phyloP scores from a whole-genome alignment of 2,888 invertebrate genomes.

The Ectemnius lituratus region DNA sequence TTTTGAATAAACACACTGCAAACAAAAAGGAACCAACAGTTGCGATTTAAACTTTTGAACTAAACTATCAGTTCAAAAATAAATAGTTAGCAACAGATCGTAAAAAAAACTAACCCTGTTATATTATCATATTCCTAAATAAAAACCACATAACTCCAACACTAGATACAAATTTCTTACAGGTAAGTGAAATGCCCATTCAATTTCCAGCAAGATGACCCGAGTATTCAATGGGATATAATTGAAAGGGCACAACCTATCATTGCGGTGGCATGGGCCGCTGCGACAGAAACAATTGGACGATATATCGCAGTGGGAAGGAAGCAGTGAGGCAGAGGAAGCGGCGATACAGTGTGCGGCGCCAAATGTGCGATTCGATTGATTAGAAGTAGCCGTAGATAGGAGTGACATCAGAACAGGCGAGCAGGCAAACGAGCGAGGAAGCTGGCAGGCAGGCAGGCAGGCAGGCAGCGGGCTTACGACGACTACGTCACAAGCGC shows the following conservation, averaged over 20 bases:
- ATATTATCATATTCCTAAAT: too few relatives aligned
- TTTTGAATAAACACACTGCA: too few relatives aligned
- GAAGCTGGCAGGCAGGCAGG: neutral
- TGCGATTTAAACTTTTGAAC: too few relatives aligned
- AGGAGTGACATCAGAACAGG: neutral
- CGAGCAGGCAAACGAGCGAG: neutral
- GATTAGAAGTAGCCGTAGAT: constrained; percentile 4
- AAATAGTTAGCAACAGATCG: too few relatives aligned
- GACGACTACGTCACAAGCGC: constrained; percentile 34
- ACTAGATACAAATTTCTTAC: too few relatives aligned
- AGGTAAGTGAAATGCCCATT: too few relatives aligned
- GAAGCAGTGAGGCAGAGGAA: neutral
- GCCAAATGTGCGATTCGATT: constrained; percentile 5
- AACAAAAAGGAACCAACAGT: too few relatives aligned
- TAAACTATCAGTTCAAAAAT: too few relatives aligned
- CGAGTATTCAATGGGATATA: too few relatives aligned
- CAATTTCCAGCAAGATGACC: too few relatives aligned
- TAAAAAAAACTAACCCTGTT: too few relatives aligned
- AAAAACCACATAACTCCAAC: too few relatives aligned
- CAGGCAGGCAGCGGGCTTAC: constrained; percentile 23
- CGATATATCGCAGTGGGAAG: neutral
- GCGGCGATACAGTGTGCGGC: neutral
- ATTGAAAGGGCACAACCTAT: neutral
- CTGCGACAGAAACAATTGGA: neutral
- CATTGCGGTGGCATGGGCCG: neutral